These are phyloP conservation scores for Lethenteron reissneri DNA, from an alignment of 2,113 vertebrate species.

Conservation along the genomic window DNA sequence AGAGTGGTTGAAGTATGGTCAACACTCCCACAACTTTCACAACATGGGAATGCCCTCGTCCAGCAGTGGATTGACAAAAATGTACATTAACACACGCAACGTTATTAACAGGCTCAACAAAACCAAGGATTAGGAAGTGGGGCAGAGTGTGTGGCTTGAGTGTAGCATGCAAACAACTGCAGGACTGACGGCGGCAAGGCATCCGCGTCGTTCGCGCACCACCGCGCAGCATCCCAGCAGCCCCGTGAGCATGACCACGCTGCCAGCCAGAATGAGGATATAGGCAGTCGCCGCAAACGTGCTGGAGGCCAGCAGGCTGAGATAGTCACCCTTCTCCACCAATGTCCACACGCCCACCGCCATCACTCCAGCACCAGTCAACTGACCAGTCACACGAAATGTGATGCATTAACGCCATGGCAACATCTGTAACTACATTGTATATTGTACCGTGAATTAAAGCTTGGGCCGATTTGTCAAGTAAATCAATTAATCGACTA, in stretches of 20 bases:
- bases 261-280: conserved; percentile 43
- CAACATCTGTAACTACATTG: neutral
- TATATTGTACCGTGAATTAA: neutral
- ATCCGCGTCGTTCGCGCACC: conserved; percentile 37
- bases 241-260: conserved; percentile 42
- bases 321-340: conserved; percentile 44
- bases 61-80: too few relatives aligned
- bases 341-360: conserved; percentile 50
- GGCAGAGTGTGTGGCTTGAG: too few relatives aligned
- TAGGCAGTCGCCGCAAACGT: conserved; percentile 43
- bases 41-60: too few relatives aligned
- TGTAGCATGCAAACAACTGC: too few relatives aligned
- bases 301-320: conserved; percentile 42
- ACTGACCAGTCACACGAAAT: conserved; percentile 16
- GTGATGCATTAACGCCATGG: neutral
- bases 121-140: too few relatives aligned
- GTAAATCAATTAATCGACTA: neutral
- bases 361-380: conserved; percentile 35
- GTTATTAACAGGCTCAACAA: too few relatives aligned
- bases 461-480: neutral
- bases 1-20: too few relatives aligned
- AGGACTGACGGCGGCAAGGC: conserved; percentile 33
- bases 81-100: too few relatives aligned
- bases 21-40: too few relatives aligned
- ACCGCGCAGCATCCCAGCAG: conserved; percentile 49